Base-by-base conservation (phyloP, 30 jellyfish, hydroid and myxozoan species). In the Aurelia sp. region DNA sequence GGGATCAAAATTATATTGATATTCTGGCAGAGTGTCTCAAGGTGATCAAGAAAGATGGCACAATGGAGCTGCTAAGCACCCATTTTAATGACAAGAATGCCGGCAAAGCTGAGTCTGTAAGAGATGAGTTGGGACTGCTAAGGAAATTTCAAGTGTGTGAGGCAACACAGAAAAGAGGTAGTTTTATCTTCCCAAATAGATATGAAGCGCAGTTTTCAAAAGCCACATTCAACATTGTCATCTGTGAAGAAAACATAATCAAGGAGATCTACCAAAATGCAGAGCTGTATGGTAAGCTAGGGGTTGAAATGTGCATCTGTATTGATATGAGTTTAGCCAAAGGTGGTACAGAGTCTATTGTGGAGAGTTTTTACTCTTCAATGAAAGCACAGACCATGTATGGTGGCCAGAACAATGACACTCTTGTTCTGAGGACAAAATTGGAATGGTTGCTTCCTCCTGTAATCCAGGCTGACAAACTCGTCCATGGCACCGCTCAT, bases 381-480 rank as follows among this genome's bases (percentile, higher is more conserved):
- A 73, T 73, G 84, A 73, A 73, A 44, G 37, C 84, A 17, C 71
- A 73, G 70, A 50, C 84, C 1, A 73, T 73, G 84, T 50, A 73
- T 5, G 84, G 84, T 11, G 84, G 84, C 52, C 84, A 73, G 50
- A 23, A 50, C 50, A 73, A 20, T 18, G 47, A 59, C 33, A 75
- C 19, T 21, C 44, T 75, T 44, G 86, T 76, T 9, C 4, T 75
- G 76, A 55, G 86, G 62, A 75, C 86, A 0, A 75, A 75, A 18
- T 47, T 75, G 3, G 86, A 75, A 59, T 75, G 86, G 86, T 57
- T 37, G 40, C 27, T 75, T 75, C 86, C 86, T 27, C 86, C 75
- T 3, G 75, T 75, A 9, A 55, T 75, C 44, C 74, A 75, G 75
- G 76, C 86, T 11, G 86, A 75, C 60, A 75, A 37, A 75, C 59